Evolutionary conservation across 1,140 invertebrate genomes (phyloP).

Genomic region (Calliphora vicina): DNA sequence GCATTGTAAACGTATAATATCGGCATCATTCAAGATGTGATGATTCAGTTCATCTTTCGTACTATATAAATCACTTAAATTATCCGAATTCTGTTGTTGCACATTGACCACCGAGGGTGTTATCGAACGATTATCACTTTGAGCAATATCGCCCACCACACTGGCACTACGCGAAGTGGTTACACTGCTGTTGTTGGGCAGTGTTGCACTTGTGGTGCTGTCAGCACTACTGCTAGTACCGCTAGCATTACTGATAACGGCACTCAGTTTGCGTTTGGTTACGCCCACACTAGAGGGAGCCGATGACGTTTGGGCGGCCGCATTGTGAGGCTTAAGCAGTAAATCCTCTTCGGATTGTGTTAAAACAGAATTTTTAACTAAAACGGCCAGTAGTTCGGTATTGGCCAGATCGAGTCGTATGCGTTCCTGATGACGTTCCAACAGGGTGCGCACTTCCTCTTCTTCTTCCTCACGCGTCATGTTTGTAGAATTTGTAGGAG

Average conservation of each 20-base stretch:
- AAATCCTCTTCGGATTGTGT: constrained; percentile 59
- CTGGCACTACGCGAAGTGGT: constrained; percentile 52
- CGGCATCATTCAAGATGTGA: constrained; percentile 52
- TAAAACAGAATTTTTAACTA: constrained; percentile 61
- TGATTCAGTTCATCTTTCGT: constrained; percentile 36
- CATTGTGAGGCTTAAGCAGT: constrained; percentile 46
- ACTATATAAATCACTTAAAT: constrained; percentile 18
- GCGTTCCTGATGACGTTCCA: constrained; percentile 58
- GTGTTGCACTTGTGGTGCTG: constrained; percentile 43
- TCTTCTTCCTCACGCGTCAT: constrained; percentile 62
- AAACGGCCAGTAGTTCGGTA: constrained; percentile 56
- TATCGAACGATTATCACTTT: constrained; percentile 56
- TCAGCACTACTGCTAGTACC: constrained; percentile 41
- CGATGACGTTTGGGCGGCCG: constrained; percentile 31
- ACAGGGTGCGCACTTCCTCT: constrained; percentile 59
- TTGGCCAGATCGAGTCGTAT: constrained; percentile 58
- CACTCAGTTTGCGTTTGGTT: constrained; percentile 56
- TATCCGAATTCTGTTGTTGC: constrained; percentile 15
- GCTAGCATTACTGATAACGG: constrained; percentile 51
- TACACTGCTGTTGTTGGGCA: constrained; percentile 38
- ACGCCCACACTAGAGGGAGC: constrained; percentile 51
- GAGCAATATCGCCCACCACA: constrained; percentile 54
- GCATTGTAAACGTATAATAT: constrained; percentile 55
- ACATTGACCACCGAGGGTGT: constrained; percentile 49
- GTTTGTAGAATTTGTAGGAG: constrained; percentile 35